Evolutionary conservation across 1,140 invertebrate species (phyloP), one percentile per base, ranked within the genome.

Genomic region (Pseudomyrmex gracilis): DNA sequence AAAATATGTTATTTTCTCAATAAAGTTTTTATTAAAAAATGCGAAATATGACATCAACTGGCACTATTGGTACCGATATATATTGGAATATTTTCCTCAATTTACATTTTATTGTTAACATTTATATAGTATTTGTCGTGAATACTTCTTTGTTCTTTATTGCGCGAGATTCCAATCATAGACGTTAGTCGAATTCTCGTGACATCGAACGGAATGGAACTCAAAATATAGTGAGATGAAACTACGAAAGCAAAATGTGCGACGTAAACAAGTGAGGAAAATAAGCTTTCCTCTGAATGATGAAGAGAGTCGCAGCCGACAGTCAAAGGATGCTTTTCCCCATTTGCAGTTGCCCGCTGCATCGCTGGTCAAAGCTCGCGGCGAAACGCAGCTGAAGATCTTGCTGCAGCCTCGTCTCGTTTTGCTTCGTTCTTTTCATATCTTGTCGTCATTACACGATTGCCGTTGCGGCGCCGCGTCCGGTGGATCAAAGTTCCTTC

Each of bases 251-350:
- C 64, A 43, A 70, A 70, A 70, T 43, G 64, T 20, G 55, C 8
- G 43, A 70, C 64, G 43, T 80, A 80, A 80, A 80, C 66, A 80
- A 80, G 76, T 80, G 66, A 60, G 80, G 61, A 83, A 83, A 83
- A 83, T 83, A 83, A 76, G 73, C 51, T 73, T 67, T 34, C n/a
- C 53, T 83, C 53, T 15, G 53, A 78, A 53, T 71, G 86, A 85
- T 83, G 68, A 68, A 80, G 51, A 70, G 43, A 15, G 53, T 49
- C 22, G n/a, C 15, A 15, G n/a, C 20, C 34, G 43, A 9, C 15
- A 80, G 76, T 80, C 76, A 80, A 80, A 80, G 55, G 53, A 10
- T 55, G 45, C 76, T 70, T 80, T 80, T 60, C 20, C 22, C 76
- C 20, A 80, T 80, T 80, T 80, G 53, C 76, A 51, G 47, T 74